These are phyloP conservation scores for Mormoops blainvillei DNA, from an alignment of 2,113 vertebrate species.

Conservation along the genomic window DNA sequence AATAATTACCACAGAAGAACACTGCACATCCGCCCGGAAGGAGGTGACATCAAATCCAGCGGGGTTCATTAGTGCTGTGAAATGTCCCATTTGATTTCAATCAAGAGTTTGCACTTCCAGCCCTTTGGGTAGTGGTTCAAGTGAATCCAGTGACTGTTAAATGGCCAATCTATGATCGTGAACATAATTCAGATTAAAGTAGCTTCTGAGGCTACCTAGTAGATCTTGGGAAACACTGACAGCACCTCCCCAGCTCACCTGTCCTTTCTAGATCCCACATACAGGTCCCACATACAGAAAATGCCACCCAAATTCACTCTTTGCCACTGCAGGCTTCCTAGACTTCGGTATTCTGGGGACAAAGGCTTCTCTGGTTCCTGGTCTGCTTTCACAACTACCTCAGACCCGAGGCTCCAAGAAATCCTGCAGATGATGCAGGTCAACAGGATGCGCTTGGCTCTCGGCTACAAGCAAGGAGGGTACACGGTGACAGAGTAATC, in stretches of 20 bases:
- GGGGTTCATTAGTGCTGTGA: background rate
- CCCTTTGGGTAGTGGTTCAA: background rate
- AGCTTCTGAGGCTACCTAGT: background rate
- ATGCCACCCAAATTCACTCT: background rate
- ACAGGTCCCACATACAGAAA: background rate
- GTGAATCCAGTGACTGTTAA: background rate
- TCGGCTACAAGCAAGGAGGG: background rate
- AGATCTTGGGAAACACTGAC: background rate
- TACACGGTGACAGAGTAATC: background rate
- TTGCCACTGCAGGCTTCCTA: background rate
- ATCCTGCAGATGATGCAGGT: background rate
- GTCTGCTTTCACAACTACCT: background rate
- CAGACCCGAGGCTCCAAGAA: background rate
- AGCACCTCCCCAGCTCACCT: background rate
- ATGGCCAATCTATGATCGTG: background rate
- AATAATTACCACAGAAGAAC: background rate
- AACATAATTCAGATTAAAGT: background rate
- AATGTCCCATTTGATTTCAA: slow-evolving; percentile 2
- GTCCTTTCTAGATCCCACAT: background rate
- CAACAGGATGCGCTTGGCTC: background rate
- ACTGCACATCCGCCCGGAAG: background rate
- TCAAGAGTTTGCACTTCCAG: background rate
- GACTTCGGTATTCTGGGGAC: background rate
- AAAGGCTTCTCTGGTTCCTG: background rate
- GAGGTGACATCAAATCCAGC: background rate